These are phyloP conservation scores for Leucania comma DNA, from an alignment of 2,888 invertebrate species.

Conservation along the genomic window DNA sequence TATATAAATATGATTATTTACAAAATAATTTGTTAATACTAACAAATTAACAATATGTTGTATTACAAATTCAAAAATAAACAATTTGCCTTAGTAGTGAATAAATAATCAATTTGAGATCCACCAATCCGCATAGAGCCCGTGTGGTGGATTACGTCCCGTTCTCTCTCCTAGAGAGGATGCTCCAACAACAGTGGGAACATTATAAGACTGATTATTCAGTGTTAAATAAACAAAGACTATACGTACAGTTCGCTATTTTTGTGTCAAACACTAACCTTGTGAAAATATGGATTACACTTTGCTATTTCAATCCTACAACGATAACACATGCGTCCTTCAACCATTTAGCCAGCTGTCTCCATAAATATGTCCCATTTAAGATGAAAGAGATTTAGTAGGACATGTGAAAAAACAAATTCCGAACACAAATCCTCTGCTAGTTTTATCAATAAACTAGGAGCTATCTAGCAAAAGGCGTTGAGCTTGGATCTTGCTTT, in stretches of 20 bases:
- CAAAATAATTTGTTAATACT: too few relatives aligned
- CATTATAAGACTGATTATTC: too few relatives aligned
- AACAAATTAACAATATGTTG: too few relatives aligned
- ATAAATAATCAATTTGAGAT: too few relatives aligned
- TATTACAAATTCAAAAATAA: too few relatives aligned
- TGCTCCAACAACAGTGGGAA: too few relatives aligned
- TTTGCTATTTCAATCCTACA: background rate
- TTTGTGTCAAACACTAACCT: background rate
- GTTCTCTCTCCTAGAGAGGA: too few relatives aligned
- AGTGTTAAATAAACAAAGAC: background rate
- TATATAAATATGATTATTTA: too few relatives aligned
- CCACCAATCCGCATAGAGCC: too few relatives aligned
- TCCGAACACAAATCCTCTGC: conserved; percentile 18
- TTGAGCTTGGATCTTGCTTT: background rate
- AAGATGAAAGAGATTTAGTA: conserved; percentile 46
- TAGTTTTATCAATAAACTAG: conserved; percentile 49
- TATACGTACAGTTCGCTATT: background rate
- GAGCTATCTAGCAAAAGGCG: conserved; percentile 24
- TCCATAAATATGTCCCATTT: conserved; percentile 31
- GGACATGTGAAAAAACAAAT: conserved; percentile 40
- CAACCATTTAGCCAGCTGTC: conserved; percentile 20
- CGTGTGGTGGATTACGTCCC: too few relatives aligned
- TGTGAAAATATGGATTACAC: background rate
- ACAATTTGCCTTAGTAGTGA: too few relatives aligned
- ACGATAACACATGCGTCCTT: background rate